These are phyloP conservation scores for Pituophis catenifer DNA, from an alignment of 2,113 vertebrate genomes.

Conservation along the genomic window DNA sequence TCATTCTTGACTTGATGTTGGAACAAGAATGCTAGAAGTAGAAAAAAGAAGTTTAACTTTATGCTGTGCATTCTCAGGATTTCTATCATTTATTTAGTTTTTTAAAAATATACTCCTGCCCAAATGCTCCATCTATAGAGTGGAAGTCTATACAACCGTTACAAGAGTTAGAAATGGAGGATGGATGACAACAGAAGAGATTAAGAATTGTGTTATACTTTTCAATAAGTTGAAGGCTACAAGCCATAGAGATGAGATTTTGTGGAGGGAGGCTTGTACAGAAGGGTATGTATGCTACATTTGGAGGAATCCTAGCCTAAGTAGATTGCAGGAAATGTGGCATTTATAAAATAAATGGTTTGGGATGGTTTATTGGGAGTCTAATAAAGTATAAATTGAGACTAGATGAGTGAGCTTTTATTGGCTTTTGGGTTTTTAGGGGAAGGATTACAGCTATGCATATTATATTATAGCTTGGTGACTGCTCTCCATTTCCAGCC, in stretches of 20 bases:
- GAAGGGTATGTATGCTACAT: background rate
- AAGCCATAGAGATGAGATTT: background rate
- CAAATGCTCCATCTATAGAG: background rate
- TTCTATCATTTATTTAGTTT: background rate
- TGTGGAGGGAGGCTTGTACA: background rate
- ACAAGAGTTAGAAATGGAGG: background rate
- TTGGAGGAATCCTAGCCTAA: background rate
- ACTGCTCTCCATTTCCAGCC: background rate
- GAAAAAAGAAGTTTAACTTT: background rate
- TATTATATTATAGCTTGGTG: background rate
- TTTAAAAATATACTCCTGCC: background rate
- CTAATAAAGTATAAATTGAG: background rate
- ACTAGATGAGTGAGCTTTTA: background rate
- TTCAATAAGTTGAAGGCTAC: background rate
- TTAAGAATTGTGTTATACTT: background rate
- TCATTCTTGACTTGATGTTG: background rate
- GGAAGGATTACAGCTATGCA: background rate
- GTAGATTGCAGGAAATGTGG: background rate
- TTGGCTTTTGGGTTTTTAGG: rapidly evolving
- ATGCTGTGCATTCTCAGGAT: background rate
- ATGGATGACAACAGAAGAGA: background rate
- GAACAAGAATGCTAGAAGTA: background rate
- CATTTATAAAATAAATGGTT: background rate
- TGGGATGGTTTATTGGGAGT: background rate
- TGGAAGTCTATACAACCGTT: background rate